Evolutionary conservation across 1,140 invertebrate genomes (phyloP), one percentile per base, ranked within the genome.

Genomic region (Caenorhabditis brenneri): DNA sequence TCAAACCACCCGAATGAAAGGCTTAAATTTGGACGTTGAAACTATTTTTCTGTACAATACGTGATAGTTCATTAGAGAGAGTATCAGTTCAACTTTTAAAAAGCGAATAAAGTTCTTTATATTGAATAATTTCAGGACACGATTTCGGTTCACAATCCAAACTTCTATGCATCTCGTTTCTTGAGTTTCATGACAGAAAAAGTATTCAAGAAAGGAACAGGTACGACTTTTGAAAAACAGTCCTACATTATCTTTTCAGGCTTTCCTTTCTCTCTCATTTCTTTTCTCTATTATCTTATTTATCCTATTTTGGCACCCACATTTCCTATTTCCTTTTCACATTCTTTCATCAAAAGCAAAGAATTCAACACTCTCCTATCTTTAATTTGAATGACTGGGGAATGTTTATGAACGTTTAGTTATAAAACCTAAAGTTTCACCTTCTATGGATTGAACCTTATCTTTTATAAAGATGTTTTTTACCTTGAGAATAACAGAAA

Each of bases 131-230:
- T 94, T 74, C 91, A 98, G 96, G 96, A 98, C 92, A 97, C 96
- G 29, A 96, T 99, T 65, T 98, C 97, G 69, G 97, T 99, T 82
- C 97, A 98, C 92, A 93, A 96, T 89, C 97, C 97, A 80, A 95
- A 94, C 91, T 99, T 97, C 93, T 99, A 99, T 93, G 95, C 96
- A 87, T 94, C 96, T 92, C 93, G 97, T 91, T 99, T 98, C 93
- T 94, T 96, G 92, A 95, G 96, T 91, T 99, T 98, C 92, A 97
- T 97, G 95, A 94, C 94, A 49, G 95, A 96, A 91, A 95, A 94
- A 88, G 96, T 98, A 81, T 98, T 98, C 93, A 96, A 95, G 92
- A 98, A 98, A 92, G 96, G 97, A 92, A 95, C 95, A 79, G 79
- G 85, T 86, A 85, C 24, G 85, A 53, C 22, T 60, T 48, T 55